These are phyloP conservation scores for Blastomussa wellsi DNA, from an alignment of 92 coral and sea anemone genomes.

Conservation along the genomic window DNA sequence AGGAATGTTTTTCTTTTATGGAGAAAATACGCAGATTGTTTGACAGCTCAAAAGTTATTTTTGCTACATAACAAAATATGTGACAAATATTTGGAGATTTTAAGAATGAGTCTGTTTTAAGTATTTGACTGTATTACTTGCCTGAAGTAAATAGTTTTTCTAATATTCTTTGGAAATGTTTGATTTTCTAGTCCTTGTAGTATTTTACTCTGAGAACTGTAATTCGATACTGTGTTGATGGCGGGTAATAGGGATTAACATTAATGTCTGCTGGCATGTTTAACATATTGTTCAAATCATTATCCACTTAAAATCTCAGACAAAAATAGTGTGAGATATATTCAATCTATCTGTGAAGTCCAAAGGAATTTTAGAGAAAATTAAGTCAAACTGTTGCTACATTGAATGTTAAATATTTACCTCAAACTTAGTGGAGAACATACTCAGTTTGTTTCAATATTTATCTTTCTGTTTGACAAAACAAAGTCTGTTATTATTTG, in stretches of 20 bases:
- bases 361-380: not conserved
- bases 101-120: not conserved
- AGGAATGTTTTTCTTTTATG: not conserved
- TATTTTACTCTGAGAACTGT: not conserved
- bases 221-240: conserved; percentile 11
- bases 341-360: not conserved
- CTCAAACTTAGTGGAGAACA: not conserved
- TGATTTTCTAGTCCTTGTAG: not conserved
- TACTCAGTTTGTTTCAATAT: not conserved
- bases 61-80: not conserved
- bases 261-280: conserved; percentile 4
- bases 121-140: not conserved
- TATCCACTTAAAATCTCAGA: not conserved
- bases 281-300: conserved; percentile 3
- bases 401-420: not conserved
- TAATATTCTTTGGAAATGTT: not conserved
- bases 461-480: not conserved
- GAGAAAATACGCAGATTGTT: not conserved
- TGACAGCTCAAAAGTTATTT: not conserved
- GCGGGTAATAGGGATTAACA: not conserved
- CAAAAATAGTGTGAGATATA: not conserved
- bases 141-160: not conserved
- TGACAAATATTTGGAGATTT: conserved; percentile 15
- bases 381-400: not conserved
- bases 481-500: not conserved